Percentiles rank a stretch among this genome's conserved stretches.
phyloP scores from a whole-genome alignment of 2,888 invertebrate species.

The Mimachlamys varia region DNA sequence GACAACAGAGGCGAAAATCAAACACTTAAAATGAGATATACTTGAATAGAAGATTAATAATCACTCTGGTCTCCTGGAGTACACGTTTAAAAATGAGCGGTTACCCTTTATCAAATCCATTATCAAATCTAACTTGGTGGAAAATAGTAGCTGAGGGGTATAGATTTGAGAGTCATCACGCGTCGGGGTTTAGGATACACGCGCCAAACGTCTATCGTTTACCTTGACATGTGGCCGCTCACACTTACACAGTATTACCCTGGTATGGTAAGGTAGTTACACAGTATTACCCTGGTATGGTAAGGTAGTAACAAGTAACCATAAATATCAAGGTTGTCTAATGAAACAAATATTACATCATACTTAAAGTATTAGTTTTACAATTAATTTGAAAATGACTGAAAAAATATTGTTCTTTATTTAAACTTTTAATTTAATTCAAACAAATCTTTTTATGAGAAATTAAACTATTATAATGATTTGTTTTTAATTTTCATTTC shows the following conservation, averaged over 20 bases:
- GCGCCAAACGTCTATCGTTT: not conserved
- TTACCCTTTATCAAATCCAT: slow-evolving; percentile 7
- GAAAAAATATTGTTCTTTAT: too few species aligned
- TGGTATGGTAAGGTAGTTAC: not conserved
- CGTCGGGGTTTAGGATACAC: not conserved
- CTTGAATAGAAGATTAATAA: not conserved
- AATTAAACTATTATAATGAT: too few species aligned
- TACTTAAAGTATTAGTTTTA: not conserved
- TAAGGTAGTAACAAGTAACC: not conserved
- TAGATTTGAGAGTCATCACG: not conserved
- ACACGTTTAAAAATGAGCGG: slow-evolving; percentile 29
- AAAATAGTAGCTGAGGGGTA: slow-evolving; percentile 31
- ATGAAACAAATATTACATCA: too few species aligned
- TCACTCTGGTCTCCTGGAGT: not conserved
- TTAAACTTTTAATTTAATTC: too few species aligned
- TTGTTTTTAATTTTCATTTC: too few species aligned
- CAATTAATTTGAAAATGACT: not conserved
- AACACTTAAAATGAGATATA: not conserved
- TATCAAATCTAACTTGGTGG: slow-evolving; percentile 16
- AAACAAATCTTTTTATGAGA: too few species aligned
- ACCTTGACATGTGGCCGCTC: slow-evolving; percentile 23
- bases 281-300: too few species aligned
- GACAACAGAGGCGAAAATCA: slow-evolving; percentile 14
- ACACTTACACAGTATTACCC: not conserved
- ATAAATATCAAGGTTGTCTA: too few species aligned